Percentiles rank a stretch among this genome's conserved stretches.
These are phyloP conservation scores for Amphibalanus amphitrite DNA, from an alignment of 1,140 invertebrate species.

Conservation along the genomic window DNA sequence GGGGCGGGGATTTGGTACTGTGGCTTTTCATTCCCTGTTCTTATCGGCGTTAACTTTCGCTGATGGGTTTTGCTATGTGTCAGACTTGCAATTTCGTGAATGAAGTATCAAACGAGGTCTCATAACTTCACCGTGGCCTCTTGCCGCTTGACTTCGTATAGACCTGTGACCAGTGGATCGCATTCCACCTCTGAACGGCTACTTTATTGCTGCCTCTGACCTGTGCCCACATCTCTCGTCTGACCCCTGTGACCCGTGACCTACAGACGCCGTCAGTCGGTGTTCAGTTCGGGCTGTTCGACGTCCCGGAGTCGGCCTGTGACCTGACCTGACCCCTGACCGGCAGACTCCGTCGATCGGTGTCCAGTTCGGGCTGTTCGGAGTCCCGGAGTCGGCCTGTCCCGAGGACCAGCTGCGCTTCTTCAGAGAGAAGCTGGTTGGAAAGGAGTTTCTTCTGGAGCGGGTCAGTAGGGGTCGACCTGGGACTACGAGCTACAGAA, in stretches of 20 bases:
- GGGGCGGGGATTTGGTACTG: neutral
- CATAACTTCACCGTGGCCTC: too few species aligned
- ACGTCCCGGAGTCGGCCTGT: neutral
- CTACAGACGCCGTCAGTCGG: too few species aligned
- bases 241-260: too few species aligned
- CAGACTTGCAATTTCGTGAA: too few species aligned
- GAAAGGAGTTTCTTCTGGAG: neutral
- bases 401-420: neutral
- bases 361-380: neutral
- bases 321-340: neutral
- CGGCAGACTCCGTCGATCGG: neutral
- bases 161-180: too few species aligned
- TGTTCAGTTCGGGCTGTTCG: neutral
- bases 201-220: neutral
- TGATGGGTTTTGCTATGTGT: neutral
- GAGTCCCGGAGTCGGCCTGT: neutral
- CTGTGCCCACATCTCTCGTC: neutral
- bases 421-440: neutral
- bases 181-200: neutral
- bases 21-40: neutral
- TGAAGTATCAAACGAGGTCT: too few species aligned
- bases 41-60: neutral
- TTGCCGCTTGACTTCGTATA: too few species aligned
- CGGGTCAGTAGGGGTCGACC: neutral
- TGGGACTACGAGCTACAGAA: too few species aligned